These are phyloP conservation scores for Hylomyscus alleni DNA, from an alignment of 2,797 vertebrate genomes.

Conservation along the genomic window DNA sequence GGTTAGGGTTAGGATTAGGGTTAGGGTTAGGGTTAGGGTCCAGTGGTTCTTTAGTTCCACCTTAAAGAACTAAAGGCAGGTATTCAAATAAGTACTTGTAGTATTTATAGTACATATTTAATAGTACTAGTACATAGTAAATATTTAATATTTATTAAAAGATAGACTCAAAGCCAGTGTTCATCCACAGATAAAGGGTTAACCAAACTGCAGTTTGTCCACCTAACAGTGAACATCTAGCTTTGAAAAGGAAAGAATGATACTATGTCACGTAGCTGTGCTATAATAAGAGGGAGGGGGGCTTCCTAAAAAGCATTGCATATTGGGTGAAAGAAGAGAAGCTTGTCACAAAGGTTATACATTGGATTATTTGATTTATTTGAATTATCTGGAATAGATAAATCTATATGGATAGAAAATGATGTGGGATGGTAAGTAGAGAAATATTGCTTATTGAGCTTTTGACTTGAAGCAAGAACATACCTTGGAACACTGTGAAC, in stretches of 20 bases:
- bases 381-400: background rate
- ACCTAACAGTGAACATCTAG: background rate
- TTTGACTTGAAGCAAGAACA: slow-evolving; percentile 36
- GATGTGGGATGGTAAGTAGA: background rate
- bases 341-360: background rate
- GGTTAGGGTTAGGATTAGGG: too few relatives aligned
- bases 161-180: background rate
- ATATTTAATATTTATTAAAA: background rate
- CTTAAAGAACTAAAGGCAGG: background rate
- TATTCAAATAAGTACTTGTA: background rate
- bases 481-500: background rate
- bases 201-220: background rate
- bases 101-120: background rate
- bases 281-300: background rate
- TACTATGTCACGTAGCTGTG: background rate
- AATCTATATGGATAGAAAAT: background rate
- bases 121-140: too few relatives aligned
- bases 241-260: background rate
- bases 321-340: background rate
- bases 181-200: background rate
- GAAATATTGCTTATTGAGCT: background rate
- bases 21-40: too few relatives aligned
- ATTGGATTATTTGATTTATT: background rate
- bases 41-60: too few relatives aligned
- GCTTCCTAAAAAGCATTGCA: background rate